Conservation (phyloP, 2,113 vertebrate genomes). For the Dolichallabes microphthalmus region DNA sequence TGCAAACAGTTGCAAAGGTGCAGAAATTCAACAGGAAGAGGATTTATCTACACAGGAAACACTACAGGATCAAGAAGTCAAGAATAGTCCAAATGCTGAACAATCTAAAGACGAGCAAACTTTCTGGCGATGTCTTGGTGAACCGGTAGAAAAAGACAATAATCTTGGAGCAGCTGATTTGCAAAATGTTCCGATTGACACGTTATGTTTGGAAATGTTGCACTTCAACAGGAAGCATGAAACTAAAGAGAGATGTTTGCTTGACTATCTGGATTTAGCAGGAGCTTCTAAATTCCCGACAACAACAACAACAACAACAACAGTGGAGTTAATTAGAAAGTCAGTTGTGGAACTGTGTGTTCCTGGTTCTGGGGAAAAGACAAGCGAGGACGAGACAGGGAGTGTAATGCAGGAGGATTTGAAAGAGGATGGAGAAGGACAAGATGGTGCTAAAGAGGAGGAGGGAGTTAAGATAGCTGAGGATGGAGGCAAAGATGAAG, state of each 20-base stretch:
- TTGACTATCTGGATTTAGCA: slow-evolving; percentile 51
- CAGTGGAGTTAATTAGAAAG: background rate
- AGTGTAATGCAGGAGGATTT: background rate
- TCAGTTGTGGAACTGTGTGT: background rate
- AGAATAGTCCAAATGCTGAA: background rate
- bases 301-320: background rate
- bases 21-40: background rate
- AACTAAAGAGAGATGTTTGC: background rate
- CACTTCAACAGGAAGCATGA: background rate
- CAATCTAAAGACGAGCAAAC: background rate
- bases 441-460: background rate
- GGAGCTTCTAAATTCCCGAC: background rate
- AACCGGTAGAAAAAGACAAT: background rate
- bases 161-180: slow-evolving; percentile 2
- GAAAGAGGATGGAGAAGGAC: background rate
- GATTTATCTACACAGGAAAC: slow-evolving; percentile 15
- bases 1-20: background rate
- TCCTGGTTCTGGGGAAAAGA: background rate
- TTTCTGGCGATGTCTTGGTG: slow-evolving; percentile 26
- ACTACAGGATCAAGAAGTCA: slow-evolving; percentile 15
- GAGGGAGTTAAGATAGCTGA: background rate
- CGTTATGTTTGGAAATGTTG: slow-evolving; percentile 45
- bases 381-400: background rate
- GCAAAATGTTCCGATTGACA: slow-evolving; percentile 30
- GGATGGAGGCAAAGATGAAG: background rate